phyloP scores from a whole-genome alignment of 1,140 invertebrate species.

The Colletes gigas region DNA sequence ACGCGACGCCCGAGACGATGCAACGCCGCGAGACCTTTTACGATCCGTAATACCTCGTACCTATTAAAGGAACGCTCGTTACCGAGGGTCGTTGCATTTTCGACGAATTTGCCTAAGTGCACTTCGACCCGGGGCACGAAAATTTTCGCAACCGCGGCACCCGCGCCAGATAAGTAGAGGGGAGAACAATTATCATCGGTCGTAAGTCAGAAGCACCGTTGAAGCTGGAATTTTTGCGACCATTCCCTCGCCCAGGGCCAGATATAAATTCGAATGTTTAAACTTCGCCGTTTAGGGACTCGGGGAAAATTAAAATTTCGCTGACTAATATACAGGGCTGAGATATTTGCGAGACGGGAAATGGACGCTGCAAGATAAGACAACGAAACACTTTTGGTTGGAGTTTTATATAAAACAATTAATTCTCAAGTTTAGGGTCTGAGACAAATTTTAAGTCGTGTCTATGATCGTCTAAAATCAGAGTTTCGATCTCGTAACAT shows the following conservation, averaged over 20 bases:
- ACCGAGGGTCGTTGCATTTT: slow-evolving; percentile 18
- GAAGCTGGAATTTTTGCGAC: neutral
- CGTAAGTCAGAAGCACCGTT: neutral
- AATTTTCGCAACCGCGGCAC: neutral
- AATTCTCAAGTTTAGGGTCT: too few species aligned
- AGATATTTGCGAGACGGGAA: too few species aligned
- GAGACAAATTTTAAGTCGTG: too few species aligned
- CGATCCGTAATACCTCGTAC: slow-evolving; percentile 32
- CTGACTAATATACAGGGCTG: neutral
- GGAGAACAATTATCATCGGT: slow-evolving; percentile 13
- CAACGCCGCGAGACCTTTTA: neutral
- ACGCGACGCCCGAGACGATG: neutral
- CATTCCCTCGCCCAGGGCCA: too few species aligned
- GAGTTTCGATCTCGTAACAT: too few species aligned
- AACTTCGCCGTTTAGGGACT: neutral
- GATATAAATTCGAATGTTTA: neutral
- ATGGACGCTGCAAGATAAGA: too few species aligned
- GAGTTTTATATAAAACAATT: too few species aligned
- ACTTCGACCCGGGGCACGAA: neutral
- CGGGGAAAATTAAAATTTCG: neutral
- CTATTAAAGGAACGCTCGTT: slow-evolving; percentile 48
- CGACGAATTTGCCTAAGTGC: slow-evolving; percentile 41
- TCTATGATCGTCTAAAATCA: too few species aligned
- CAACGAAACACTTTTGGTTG: too few species aligned
- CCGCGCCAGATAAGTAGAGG: neutral